A percentile compares a stretch with the other conserved stretches of the same genome.
These are phyloP conservation scores for Schrankia costaestrigalis DNA, from an alignment of 2,888 invertebrate genomes.

Conservation along the genomic window DNA sequence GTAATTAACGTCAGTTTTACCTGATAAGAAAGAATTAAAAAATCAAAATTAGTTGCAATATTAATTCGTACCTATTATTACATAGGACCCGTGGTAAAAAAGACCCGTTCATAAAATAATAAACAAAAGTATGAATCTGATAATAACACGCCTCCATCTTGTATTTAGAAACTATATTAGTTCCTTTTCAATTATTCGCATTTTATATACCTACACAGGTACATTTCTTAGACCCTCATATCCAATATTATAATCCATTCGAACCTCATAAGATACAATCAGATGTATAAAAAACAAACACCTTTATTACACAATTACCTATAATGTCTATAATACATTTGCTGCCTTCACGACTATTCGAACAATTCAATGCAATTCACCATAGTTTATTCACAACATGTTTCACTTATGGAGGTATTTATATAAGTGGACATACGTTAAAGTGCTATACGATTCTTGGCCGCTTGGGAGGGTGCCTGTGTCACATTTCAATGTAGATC, in stretches of 20 bases:
- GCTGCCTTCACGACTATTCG: background rate
- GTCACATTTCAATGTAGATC: constrained; percentile 73
- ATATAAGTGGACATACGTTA: constrained; percentile 17
- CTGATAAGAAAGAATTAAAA: too few relatives aligned
- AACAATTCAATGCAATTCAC: constrained; percentile 2
- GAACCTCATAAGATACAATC: background rate
- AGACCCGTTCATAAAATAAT: too few relatives aligned
- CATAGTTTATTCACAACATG: too few relatives aligned
- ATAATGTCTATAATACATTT: background rate
- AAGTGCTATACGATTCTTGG: constrained; percentile 22
- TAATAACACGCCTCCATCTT: constrained; percentile 8
- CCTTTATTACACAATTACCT: constrained; percentile 1
- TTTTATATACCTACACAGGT: constrained; percentile 1
- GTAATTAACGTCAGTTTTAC: too few relatives aligned
- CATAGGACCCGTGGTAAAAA: too few relatives aligned
- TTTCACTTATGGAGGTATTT: constrained; percentile 5
- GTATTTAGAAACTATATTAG: background rate
- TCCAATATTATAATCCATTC: background rate
- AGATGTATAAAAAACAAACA: constrained; percentile 1
- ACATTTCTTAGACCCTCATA: constrained; percentile 5
- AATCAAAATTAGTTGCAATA: too few relatives aligned
- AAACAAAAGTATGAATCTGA: constrained; percentile 7
- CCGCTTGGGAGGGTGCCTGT: constrained; percentile 33
- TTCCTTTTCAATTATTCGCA: constrained; percentile 1
- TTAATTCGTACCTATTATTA: too few relatives aligned